phyloP scores from a whole-genome alignment of 2,888 invertebrate genomes.

The Dryococelus australis region DNA sequence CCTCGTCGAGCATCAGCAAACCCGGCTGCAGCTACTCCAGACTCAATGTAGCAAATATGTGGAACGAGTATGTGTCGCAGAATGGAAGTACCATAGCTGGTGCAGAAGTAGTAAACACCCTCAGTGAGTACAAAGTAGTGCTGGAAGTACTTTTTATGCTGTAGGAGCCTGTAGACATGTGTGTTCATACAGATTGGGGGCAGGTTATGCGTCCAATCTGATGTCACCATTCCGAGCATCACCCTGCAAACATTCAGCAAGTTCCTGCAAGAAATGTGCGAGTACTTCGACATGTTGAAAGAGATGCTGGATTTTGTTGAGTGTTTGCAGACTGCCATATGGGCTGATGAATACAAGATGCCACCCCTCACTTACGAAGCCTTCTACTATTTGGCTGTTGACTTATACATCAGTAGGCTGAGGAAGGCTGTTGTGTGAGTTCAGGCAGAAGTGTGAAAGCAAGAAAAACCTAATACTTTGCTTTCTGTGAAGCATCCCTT shows the following conservation, averaged over 20 bases:
- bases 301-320: not conserved
- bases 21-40: not conserved
- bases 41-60: not conserved
- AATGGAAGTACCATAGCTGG: not conserved
- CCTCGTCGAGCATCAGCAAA: not conserved
- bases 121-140: constrained; percentile 20
- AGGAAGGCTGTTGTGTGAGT: not conserved
- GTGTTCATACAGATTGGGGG: not conserved
- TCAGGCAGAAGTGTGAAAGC: not conserved
- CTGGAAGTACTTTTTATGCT: not conserved
- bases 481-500: too few relatives aligned
- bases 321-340: not conserved
- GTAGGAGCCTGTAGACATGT: not conserved
- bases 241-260: not conserved
- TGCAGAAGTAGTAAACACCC: not conserved
- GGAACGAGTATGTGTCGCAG: not conserved
- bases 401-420: not conserved
- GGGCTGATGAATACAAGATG: not conserved
- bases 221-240: constrained; percentile 5
- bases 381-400: not conserved
- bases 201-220: not conserved
- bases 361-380: not conserved
- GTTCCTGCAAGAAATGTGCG: not conserved
- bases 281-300: not conserved
- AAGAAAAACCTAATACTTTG: too few relatives aligned